Evolutionary conservation across 2,113 vertebrate genomes (phyloP).

Genomic region (Heliornis fulica): DNA sequence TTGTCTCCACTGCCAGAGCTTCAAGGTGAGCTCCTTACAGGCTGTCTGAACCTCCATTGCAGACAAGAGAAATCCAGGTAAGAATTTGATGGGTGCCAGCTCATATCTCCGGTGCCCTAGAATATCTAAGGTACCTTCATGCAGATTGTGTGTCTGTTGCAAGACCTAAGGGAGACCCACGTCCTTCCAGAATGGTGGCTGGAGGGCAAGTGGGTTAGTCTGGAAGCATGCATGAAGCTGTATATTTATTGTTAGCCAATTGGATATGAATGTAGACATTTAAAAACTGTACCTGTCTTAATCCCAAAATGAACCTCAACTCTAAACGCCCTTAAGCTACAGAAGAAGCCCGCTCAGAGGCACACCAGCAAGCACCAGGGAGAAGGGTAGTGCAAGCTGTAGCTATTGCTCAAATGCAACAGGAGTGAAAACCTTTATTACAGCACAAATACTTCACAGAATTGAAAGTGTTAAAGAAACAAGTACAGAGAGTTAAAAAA

Average conservation of each 20-base stretch:
- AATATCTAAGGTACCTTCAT: not conserved
- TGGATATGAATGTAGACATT: not conserved
- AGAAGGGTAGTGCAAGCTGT: not conserved
- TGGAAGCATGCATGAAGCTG: not conserved
- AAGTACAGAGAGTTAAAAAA: not conserved
- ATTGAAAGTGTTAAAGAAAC: no score
- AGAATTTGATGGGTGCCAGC: not conserved
- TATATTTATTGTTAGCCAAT: not conserved
- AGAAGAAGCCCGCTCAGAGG: not conserved
- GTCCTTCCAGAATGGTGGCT: not conserved
- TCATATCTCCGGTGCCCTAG: not conserved
- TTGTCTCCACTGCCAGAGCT: not conserved
- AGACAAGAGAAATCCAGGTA: not conserved
- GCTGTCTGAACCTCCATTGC: not conserved
- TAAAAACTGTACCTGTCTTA: not conserved
- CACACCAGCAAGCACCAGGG: not conserved
- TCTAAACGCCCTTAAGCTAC: not conserved
- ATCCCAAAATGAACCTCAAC: not conserved
- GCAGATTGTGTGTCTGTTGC: not conserved
- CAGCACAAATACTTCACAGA: not conserved
- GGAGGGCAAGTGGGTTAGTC: not conserved
- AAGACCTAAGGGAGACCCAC: not conserved
- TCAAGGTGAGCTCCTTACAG: not conserved
- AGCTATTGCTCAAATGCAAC: not conserved
- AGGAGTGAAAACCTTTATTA: not conserved